These are phyloP conservation scores for Chironomus striatipennis DNA, from an alignment of 1,140 invertebrate species.

Conservation along the genomic window DNA sequence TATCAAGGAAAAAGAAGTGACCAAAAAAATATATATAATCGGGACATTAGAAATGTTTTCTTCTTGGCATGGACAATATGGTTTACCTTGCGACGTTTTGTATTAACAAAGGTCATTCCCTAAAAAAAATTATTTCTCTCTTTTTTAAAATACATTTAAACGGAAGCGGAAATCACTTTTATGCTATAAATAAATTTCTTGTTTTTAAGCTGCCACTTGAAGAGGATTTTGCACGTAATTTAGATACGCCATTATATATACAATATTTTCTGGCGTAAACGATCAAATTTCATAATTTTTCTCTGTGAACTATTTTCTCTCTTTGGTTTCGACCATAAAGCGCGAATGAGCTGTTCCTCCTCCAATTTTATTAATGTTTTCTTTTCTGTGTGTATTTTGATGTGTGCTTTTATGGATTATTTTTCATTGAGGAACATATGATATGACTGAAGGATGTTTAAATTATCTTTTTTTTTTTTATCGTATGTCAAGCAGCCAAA, in stretches of 20 bases:
- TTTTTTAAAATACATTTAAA: neutral
- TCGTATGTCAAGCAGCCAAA: no score
- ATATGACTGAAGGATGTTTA: no score
- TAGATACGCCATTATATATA: neutral
- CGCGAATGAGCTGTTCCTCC: no score
- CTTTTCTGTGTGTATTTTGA: no score
- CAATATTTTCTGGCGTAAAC: neutral
- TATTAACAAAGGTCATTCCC: neutral
- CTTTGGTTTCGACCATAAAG: no score
- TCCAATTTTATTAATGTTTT: no score
- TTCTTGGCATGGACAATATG: neutral
- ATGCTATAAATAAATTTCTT: neutral
- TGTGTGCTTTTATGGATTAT: no score
- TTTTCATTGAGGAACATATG: no score
- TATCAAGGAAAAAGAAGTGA: neutral
- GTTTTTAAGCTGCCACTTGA: neutral
- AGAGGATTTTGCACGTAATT: neutral
- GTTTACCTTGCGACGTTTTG: neutral
- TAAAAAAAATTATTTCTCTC: neutral
- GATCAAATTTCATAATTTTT: neutral
- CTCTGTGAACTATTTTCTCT: neutral
- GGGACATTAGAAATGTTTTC: neutral
- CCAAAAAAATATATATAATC: constrained; percentile 6
- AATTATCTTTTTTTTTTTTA: no score
- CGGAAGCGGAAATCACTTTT: neutral